Percentiles rank a stretch among this genome's conserved stretches.
These are phyloP conservation scores for Plecotus auritus DNA, from an alignment of 2,113 vertebrate species.

Conservation along the genomic window DNA sequence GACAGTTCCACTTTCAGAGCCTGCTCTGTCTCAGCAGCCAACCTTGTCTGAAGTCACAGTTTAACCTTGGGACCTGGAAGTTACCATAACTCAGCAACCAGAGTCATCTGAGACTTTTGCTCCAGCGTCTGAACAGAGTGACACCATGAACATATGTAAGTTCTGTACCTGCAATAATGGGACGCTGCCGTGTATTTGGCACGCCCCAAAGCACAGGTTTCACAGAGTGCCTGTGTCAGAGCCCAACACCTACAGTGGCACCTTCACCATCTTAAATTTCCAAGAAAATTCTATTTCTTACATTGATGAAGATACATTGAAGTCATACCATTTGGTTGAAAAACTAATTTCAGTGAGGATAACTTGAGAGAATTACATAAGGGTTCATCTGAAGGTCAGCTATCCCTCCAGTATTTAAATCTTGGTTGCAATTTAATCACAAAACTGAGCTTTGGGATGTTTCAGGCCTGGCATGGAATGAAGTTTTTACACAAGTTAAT, in stretches of 20 bases:
- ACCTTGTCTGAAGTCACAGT: background rate
- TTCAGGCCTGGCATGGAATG: background rate
- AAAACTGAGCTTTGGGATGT: background rate
- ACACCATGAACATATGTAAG: background rate
- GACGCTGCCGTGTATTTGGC: too few species aligned
- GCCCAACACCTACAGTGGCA: too few species aligned
- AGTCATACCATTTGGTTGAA: too few species aligned
- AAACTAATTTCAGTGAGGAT: constrained; percentile 63
- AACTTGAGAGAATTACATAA: constrained; percentile 59
- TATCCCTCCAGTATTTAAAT: constrained; percentile 69
- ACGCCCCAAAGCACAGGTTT: too few species aligned
- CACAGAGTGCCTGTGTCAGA: too few species aligned
- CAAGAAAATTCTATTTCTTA: too few species aligned
- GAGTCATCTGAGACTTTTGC: background rate
- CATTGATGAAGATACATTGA: too few species aligned
- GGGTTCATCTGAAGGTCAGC: constrained; percentile 71
- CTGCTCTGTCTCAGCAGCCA: background rate
- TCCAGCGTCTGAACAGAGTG: background rate
- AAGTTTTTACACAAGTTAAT: background rate
- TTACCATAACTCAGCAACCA: background rate
- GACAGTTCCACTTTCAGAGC: background rate
- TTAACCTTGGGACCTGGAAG: background rate
- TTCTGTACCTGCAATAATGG: background rate
- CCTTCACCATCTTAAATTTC: too few species aligned
- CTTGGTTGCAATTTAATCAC: background rate